These are phyloP conservation scores for Gymnosoma rotundatum DNA, from an alignment of 2,888 invertebrate genomes.

Conservation along the genomic window DNA sequence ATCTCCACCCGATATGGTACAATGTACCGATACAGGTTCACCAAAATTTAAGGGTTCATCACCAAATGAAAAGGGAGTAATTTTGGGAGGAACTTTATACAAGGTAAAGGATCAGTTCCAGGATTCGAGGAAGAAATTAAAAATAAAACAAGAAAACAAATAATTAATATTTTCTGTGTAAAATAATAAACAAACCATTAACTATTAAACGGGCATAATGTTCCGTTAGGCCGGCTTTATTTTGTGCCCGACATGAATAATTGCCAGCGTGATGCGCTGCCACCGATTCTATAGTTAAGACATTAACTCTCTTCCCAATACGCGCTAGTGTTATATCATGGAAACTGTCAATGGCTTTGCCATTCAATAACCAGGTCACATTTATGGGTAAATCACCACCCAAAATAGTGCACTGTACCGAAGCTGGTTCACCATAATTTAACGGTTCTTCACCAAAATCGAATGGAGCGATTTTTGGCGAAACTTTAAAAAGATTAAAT, in stretches of 20 bases:
- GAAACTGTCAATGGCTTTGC: constrained; percentile 79
- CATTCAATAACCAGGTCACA: constrained; percentile 85
- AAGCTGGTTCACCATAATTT: constrained; percentile 85
- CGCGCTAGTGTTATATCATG: constrained; percentile 84
- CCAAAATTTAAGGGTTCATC: constrained; percentile 88
- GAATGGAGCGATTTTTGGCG: constrained; percentile 84
- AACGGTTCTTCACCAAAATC: constrained; percentile 85
- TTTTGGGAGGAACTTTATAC: constrained; percentile 81
- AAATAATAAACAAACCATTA: constrained; percentile 82
- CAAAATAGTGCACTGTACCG: constrained; percentile 85
- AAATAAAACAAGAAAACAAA: constrained; percentile 48
- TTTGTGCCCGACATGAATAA: constrained; percentile 88
- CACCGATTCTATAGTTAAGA: constrained; percentile 84
- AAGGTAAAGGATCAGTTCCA: not conserved
- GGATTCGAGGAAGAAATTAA: not conserved
- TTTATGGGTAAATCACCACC: constrained; percentile 87
- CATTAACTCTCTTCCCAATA: constrained; percentile 86
- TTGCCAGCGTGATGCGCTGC: constrained; percentile 85
- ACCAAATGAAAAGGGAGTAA: constrained; percentile 90
- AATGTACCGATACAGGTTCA: constrained; percentile 84
- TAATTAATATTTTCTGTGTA: too few species aligned
- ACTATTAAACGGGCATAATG: constrained; percentile 85
- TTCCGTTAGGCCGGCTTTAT: constrained; percentile 85
- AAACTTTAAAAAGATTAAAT: constrained; percentile 77
- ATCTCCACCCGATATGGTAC: constrained; percentile 89